Base-by-base conservation (phyloP, 2,888 invertebrate species). In the Drosophila imparisetae region DNA sequence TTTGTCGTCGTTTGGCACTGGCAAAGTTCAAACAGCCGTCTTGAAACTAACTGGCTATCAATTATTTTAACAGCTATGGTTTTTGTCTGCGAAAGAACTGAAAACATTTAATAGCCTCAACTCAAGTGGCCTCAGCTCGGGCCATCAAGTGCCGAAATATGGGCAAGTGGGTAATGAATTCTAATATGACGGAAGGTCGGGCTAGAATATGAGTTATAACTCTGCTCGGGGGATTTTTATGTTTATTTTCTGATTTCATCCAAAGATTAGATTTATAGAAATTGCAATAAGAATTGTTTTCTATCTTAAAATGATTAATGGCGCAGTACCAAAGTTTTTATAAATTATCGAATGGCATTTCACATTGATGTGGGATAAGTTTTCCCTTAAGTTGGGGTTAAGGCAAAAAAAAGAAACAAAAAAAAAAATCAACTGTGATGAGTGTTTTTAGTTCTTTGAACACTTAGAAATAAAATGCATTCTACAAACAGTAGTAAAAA, bases 61-160 rank as follows among this genome's bases (percentile, higher is more conserved):
- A 87, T 87, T 87, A 87, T 90, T 86, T 88, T 90, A 87, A 87
- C 90, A 86, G 90, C 86, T 81, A 71, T 61, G 68, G 62, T 74
- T 75, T 82, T 78, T 72, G 36, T 65, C 62, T 55, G 58, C 10
- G 58, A 32, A 29, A 45, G 34, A 60, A 45, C 36, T 57, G 58
- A 74, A 86, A 72, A 78, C 70, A 78, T 81, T 68, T 75, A 71
- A 72, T 65, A 65, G 76, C 66, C 68, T 52, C 29, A 62, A 71
- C 75, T 78, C 58, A 66, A 69, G 80, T 64, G 75, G 78, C 48
- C 73, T 38, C 52, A 42, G 55, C 24, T 50, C 57, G 66, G 63
- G 70, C 66, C 58, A 69, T 80, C 67, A 78, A 86, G 85, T 82
- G 78, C 71, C 70, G 48, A 75, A 84, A 77, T 65, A 68, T 59